These are phyloP conservation scores for Chironomus striatipennis DNA, from an alignment of 1,140 invertebrate species.

Conservation along the genomic window DNA sequence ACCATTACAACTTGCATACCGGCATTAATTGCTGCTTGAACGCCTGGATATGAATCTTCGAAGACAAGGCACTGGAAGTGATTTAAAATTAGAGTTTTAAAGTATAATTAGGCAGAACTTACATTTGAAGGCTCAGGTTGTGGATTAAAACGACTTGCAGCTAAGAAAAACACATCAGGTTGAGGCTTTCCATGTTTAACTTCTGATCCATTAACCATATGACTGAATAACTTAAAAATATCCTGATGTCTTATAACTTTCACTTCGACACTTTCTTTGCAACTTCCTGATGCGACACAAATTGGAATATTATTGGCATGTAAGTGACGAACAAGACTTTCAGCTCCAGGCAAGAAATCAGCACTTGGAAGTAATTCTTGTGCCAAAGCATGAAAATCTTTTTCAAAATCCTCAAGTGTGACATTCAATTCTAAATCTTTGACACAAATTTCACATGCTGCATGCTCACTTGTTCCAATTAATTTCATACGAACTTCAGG, in stretches of 20 bases:
- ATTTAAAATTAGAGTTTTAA: background rate
- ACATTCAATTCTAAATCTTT: conserved; percentile 61
- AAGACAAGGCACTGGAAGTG: conserved; percentile 71
- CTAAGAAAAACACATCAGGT: conserved; percentile 69
- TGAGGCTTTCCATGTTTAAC: conserved; percentile 67
- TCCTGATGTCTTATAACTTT: conserved; percentile 59
- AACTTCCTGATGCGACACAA: conserved; percentile 65
- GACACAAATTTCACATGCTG: conserved; percentile 63
- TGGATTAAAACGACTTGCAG: conserved; percentile 56
- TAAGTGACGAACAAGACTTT: conserved; percentile 59
- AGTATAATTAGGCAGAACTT: conserved; percentile 25
- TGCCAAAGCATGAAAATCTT: conserved; percentile 47
- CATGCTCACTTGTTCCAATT: conserved; percentile 63
- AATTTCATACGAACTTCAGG: conserved; percentile 63
- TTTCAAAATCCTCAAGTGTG: conserved; percentile 55
- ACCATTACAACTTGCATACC: conserved; percentile 88
- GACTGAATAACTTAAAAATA: conserved; percentile 55
- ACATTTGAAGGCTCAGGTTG: conserved; percentile 47
- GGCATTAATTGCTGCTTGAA: conserved; percentile 62
- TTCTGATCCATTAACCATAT: conserved; percentile 60
- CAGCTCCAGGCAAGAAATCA: conserved; percentile 51
- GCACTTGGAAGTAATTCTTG: conserved; percentile 45
- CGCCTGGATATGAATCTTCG: conserved; percentile 85
- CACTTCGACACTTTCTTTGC: conserved; percentile 48
- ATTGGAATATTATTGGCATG: conserved; percentile 53